Percentiles rank a stretch among this genome's conserved stretches.
phyloP scores from a whole-genome alignment of 2,888 invertebrate species.

The Melangyna quadrimaculata region DNA sequence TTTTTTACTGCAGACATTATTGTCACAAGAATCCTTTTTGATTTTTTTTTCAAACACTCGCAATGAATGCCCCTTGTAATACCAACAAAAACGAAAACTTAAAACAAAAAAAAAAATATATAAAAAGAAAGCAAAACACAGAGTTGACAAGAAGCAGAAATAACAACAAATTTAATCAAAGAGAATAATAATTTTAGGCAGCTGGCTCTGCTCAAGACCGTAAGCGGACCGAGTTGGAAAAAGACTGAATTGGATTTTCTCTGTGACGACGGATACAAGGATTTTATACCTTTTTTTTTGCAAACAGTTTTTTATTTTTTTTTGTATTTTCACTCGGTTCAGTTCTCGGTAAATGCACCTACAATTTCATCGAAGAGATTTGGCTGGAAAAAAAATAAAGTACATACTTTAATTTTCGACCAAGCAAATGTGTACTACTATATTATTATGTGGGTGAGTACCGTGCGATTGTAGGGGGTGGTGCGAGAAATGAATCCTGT shows the following conservation, averaged over 20 bases:
- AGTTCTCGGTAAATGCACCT: not conserved
- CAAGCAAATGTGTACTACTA: conserved; percentile 7
- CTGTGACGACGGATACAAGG: conserved; percentile 51
- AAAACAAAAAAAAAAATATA: not conserved
- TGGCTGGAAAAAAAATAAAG: conserved; percentile 48
- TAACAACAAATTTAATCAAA: conserved; percentile 39
- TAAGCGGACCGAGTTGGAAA: conserved; percentile 62
- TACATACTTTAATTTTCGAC: conserved; percentile 5
- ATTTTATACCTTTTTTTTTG: conserved; percentile 24
- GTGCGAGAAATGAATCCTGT: conserved; percentile 20
- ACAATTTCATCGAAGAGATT: conserved; percentile 57
- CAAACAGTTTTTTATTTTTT: not conserved
- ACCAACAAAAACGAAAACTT: not conserved
- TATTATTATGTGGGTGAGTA: conserved; percentile 32
- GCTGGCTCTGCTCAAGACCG: conserved; percentile 39
- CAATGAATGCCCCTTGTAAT: not conserved
- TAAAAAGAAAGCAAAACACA: not conserved
- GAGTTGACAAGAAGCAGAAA: conserved; percentile 39
- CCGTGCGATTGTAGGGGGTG: not conserved
- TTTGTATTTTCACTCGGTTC: conserved; percentile 2
- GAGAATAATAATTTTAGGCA: conserved; percentile 30
- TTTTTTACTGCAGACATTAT: not conserved
- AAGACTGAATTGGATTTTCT: conserved; percentile 66
- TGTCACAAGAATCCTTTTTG: not conserved
- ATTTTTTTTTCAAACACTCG: not conserved